Percentiles rank a stretch among this genome's conserved stretches.
These are phyloP conservation scores for Oryctes rhinoceros DNA, from an alignment of 1,140 invertebrate genomes.

Conservation along the genomic window DNA sequence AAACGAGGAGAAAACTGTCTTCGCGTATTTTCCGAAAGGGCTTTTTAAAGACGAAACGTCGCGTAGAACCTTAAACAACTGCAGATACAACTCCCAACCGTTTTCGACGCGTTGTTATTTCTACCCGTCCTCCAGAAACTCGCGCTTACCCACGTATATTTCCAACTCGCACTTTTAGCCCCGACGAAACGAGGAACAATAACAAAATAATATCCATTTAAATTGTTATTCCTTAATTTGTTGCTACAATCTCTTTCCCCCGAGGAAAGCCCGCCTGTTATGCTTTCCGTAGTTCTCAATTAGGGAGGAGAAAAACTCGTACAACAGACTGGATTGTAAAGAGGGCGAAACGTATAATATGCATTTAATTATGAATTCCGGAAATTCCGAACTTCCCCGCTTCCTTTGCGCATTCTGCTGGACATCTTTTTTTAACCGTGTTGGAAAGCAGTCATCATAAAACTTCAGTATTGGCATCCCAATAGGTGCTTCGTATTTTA, in stretches of 20 bases:
- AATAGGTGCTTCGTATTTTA: no score
- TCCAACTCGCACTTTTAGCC: not conserved
- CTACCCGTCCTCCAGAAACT: not conserved
- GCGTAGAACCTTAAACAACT: not conserved
- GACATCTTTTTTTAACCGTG: no score
- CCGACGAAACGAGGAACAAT: constrained; percentile 1
- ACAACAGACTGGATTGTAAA: not conserved
- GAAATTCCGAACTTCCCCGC: no score
- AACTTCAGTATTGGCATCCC: no score
- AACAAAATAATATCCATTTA: constrained; percentile 36
- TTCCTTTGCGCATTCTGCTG: no score
- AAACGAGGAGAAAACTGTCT: constrained; percentile 20
- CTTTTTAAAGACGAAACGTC: constrained; percentile 2
- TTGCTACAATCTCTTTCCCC: not conserved
- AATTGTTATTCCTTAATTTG: constrained; percentile 36
- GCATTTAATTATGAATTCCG: no score
- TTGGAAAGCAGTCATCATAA: no score
- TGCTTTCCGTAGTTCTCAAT: constrained; percentile 8
- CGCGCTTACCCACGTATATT: not conserved
- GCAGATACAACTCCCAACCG: not conserved
- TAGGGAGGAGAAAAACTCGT: not conserved
- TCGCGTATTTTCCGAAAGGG: not conserved
- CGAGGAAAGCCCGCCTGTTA: not conserved
- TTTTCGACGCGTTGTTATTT: not conserved
- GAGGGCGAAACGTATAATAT: no score